Evolutionary conservation across 2,797 vertebrate species (phyloP), one percentile per base, ranked within the genome.

Genomic region (Brotula barbata): DNA sequence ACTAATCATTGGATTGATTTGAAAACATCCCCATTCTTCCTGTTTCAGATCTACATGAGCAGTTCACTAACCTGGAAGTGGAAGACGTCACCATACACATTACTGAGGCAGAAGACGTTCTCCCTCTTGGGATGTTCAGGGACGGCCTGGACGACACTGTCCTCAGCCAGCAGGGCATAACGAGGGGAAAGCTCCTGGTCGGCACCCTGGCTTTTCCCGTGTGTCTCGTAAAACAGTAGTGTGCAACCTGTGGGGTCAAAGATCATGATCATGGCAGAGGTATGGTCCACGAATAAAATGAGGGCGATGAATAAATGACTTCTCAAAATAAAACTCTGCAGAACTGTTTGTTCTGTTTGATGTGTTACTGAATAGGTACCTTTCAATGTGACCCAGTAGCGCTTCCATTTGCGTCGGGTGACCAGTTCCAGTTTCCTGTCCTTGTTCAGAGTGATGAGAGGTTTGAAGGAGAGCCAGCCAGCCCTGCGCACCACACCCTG

Each of bases 1-100:
- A n/a, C n/a, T n/a, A n/a, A n/a, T n/a, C n/a, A n/a, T n/a, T n/a
- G n/a, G n/a, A n/a, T n/a, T n/a, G n/a, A n/a, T n/a, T n/a, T n/a
- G n/a, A n/a, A n/a, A n/a, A n/a, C n/a, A n/a, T n/a, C n/a, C n/a
- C n/a, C n/a, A n/a, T n/a, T n/a, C n/a, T n/a, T n/a, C n/a, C n/a
- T n/a, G n/a, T n/a, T n/a, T n/a, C n/a, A n/a, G n/a, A n/a, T n/a
- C n/a, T n/a, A n/a, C n/a, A n/a, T n/a, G n/a, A n/a, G n/a, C n/a
- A n/a, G n/a, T n/a, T n/a, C n/a, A n/a, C n/a, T n/a, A n/a, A 98
- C 95, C 95, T 98, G 96, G 85, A 98, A 98, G 46, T 96, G 88
- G 87, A 95, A 94, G 73, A 96, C 94, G 16, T 98, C 95, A 22
- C 95, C 95, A 1, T 95, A 95, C 7, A 93, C 92, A 86, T 97